Evolutionary conservation across 1,140 invertebrate genomes (phyloP).

Genomic region (Anthonomus grandis): DNA sequence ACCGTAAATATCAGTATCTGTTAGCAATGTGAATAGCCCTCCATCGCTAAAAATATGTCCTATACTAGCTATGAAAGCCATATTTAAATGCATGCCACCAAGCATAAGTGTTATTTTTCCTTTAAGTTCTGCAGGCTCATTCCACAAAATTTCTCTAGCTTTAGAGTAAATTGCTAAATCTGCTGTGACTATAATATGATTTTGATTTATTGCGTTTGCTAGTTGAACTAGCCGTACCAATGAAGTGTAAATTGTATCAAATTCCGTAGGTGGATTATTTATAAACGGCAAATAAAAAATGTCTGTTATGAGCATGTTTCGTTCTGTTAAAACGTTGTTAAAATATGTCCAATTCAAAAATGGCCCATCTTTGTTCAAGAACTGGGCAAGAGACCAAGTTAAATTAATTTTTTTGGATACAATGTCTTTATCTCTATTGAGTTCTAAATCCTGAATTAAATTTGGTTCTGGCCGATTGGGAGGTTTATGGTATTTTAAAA

Average conservation of each 20-base stretch:
- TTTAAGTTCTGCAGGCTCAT: slow-evolving; percentile 8
- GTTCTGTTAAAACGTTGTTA: too few species aligned
- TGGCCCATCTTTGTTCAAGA: too few species aligned
- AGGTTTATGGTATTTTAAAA: too few species aligned
- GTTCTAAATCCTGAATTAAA: too few species aligned
- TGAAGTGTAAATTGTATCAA: slow-evolving; percentile 13
- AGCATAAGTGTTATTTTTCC: slow-evolving; percentile 9
- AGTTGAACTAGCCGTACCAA: slow-evolving; percentile 9
- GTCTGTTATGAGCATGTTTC: too few species aligned
- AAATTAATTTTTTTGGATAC: too few species aligned
- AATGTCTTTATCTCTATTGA: too few species aligned
- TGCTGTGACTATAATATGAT: slow-evolving; percentile 14
- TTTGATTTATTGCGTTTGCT: slow-evolving; percentile 6
- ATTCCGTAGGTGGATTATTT: slow-evolving; percentile 13
- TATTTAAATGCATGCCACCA: slow-evolving; percentile 13
- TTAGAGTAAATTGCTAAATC: slow-evolving; percentile 18
- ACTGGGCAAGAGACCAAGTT: too few species aligned
- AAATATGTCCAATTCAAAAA: too few species aligned
- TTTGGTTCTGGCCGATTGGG: too few species aligned
- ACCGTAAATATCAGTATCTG: background rate
- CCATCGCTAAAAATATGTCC: background rate
- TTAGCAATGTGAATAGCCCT: background rate
- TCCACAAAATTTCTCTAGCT: slow-evolving; percentile 14
- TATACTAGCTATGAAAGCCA: slow-evolving; percentile 21
- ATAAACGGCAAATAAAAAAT: too few species aligned